A percentile compares a stretch with the other conserved stretches of the same genome.
These are phyloP conservation scores for Athalia rosae DNA, from an alignment of 2,888 invertebrate species.

Conservation along the genomic window DNA sequence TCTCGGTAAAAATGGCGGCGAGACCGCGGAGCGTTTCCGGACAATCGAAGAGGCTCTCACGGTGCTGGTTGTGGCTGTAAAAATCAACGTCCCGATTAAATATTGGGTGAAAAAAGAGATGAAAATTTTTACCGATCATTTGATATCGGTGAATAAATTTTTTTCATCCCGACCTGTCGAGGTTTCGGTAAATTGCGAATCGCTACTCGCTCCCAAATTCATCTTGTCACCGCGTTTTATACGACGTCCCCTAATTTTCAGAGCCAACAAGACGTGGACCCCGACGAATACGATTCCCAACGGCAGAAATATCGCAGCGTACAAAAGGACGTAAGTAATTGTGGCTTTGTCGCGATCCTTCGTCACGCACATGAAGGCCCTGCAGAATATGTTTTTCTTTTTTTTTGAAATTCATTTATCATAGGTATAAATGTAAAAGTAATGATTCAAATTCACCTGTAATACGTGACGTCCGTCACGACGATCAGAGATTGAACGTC, in stretches of 20 bases:
- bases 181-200: constrained; percentile 53
- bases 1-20: constrained; percentile 60
- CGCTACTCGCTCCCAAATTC: constrained; percentile 51
- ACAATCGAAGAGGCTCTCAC: constrained; percentile 44
- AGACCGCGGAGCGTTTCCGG: constrained; percentile 41
- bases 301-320: constrained; percentile 60
- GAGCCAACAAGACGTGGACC: constrained; percentile 58
- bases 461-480: constrained; percentile 54
- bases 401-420: neutral
- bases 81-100: neutral
- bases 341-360: constrained; percentile 51
- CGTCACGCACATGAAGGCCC: constrained; percentile 56
- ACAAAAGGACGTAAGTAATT: constrained; percentile 56
- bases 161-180: constrained; percentile 52
- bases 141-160: neutral
- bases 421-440: neutral
- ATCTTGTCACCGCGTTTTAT: constrained; percentile 50
- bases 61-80: constrained; percentile 53
- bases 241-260: constrained; percentile 58
- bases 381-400: constrained; percentile 28
- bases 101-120: neutral
- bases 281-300: constrained; percentile 57
- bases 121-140: neutral
- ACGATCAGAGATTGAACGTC: constrained; percentile 53
- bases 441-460: constrained; percentile 52